Evolutionary conservation across 2,888 invertebrate genomes (phyloP), one percentile per base, ranked within the genome.

Genomic region (Opisthograptis luteolata): DNA sequence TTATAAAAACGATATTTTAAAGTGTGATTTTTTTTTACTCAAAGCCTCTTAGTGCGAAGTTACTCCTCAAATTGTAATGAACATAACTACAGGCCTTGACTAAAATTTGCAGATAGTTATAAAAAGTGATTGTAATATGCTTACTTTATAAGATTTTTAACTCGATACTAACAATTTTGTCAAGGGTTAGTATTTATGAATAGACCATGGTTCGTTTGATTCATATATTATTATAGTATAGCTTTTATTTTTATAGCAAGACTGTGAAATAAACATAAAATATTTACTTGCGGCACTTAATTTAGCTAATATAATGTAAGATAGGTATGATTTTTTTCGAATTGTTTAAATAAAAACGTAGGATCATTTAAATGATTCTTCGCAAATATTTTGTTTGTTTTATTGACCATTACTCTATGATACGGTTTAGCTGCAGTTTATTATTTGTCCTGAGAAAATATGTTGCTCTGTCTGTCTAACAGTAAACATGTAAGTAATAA

Each of bases 221-320:
- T 39, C 20, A 35, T 37, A 47, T 31, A n/a, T n/a, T n/a, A n/a
- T n/a, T n/a, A n/a, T n/a, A n/a, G n/a, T n/a, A n/a, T 68, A 72
- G 74, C 60, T 66, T 73, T 71, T 74, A 73, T 70, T 74, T 76
- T 74, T 70, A 68, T 68, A 75, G 69, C 69, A 77, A 79, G 80
- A 81, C 80, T 79, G 80, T 78, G 71, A 77, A 73, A 66, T 68
- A 64, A 72, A 64, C 68, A 70, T 66, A 66, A 58, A 55, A 54
- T 60, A 54, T 56, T 58, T 60, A 60, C 58, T 62, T 66, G 64
- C 59, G 65, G 72, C 74, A 72, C 70, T 63, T 70, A 71, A 68
- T 58, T 63, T 66, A 68, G 58, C 17, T 68, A 64, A 60, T 43
- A 22, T 28, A 36, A 15, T 55, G 31, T 20, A 7, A 24, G 15